Evolutionary conservation across 2,797 vertebrate genomes (phyloP), one percentile per base, ranked within the genome.

Genomic region (Selene dorsalis): DNA sequence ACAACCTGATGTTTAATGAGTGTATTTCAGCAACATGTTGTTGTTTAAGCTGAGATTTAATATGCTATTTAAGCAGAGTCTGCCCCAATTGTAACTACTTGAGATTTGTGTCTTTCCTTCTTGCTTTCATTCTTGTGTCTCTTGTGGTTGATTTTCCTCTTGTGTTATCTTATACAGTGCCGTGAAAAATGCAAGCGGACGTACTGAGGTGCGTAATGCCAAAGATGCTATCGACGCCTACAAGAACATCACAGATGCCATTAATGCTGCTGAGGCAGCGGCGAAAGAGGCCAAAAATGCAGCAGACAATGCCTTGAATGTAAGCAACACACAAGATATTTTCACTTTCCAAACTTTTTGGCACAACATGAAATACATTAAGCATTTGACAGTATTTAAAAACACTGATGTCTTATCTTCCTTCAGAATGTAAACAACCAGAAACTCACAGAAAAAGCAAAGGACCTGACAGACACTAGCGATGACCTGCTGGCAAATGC

Each of bases 201-300:
- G 93, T 0, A 75, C 95, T 2, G 90, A 97, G 50, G 96, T 98
- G 9, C 95, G 93, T 24, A 91, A 95, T 0, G 96, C 97, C 10
- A 94, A 96, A 79, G 95, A 97, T 1, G 97, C 96, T 6, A 96
- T 97, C 16, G 95, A 95, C 0, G 96, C 95, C 63, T 99, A 99
- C 70, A 97, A 97, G 87, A 96, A 94, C 87, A 99, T 99, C 83
- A 96, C 96, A 30, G 95, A 95, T 1, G 96, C 96, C 38, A 94
- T 99, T 73, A 96, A 95, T 41, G 96, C 95, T 0, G 98, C 98
- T 0, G 96, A 98, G 80, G 94, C 93, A 5, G 97, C 97, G 0
- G 96, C 98, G 24, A 95, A 92, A 6, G 95, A 96, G 82, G 98
- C 98, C 63, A 90, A 93, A 83, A 87, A 73, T 2, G 97, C 97